These are phyloP conservation scores for Hylaeus anthracinus DNA, from an alignment of 1,140 invertebrate species.

Conservation along the genomic window DNA sequence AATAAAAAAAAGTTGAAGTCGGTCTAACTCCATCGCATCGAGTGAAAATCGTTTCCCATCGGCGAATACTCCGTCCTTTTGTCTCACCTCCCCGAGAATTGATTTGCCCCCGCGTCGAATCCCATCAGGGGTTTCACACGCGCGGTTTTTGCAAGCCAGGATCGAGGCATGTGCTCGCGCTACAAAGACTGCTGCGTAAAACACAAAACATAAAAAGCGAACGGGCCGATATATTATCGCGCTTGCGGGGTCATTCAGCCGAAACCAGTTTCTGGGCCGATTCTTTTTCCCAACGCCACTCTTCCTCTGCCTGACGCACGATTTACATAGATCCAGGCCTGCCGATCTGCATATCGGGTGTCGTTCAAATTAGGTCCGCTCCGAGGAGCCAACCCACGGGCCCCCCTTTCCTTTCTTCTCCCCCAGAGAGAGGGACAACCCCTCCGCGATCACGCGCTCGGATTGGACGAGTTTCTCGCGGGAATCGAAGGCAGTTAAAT, in stretches of 20 bases:
- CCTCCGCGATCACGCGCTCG: conserved; percentile 10
- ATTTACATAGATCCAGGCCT: conserved; percentile 78
- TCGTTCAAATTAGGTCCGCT: conserved; percentile 77
- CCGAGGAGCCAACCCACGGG: conserved; percentile 53
- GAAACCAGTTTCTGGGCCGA: conserved; percentile 76
- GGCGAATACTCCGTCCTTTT: too few species aligned
- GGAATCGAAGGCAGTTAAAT: conserved; percentile 48
- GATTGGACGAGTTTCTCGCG: conserved; percentile 52
- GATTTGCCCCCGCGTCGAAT: conserved; percentile 55
- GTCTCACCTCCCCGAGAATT: conserved; percentile 23
- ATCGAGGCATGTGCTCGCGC: conserved; percentile 7
- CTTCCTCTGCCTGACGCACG: conserved; percentile 49
- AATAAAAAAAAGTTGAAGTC: too few species aligned
- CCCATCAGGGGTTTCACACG: conserved; percentile 49
- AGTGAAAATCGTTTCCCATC: too few species aligned
- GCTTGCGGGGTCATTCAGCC: conserved; percentile 28
- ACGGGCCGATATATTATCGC: conserved; percentile 75
- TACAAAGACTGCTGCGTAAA: conserved; percentile 68
- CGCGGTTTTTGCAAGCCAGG: conserved; percentile 5
- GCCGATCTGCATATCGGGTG: conserved; percentile 79
- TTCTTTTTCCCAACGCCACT: conserved; percentile 65
- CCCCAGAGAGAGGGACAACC: conserved; percentile 32
- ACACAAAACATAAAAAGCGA: conserved; percentile 65
- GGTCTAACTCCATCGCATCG: too few species aligned
- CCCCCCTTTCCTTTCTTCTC: conserved; percentile 27